Evolutionary conservation across 2,113 vertebrate species (phyloP).

Genomic region (Raphicerus campestris): DNA sequence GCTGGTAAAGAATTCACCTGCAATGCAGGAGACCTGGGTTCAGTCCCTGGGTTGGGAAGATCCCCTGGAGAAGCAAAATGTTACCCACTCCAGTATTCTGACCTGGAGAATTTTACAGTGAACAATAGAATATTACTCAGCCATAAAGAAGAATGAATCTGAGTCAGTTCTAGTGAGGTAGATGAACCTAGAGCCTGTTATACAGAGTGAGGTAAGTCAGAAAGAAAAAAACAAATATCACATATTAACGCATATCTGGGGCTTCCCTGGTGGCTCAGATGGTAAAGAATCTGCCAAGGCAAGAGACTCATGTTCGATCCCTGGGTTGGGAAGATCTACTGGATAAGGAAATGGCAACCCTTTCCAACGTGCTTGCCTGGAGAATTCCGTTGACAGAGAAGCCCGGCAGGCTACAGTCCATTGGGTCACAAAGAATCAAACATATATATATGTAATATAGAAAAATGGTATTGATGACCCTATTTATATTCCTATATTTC

Average conservation of each 20-base stretch:
- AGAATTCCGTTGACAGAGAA: neutral
- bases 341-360: neutral
- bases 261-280: neutral
- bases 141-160: neutral
- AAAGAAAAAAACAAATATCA: neutral
- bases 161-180: neutral
- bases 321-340: neutral
- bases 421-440: neutral
- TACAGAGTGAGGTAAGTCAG: neutral
- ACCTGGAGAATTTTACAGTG: neutral
- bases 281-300: neutral
- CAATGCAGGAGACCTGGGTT: neutral
- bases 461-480: neutral
- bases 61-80: neutral
- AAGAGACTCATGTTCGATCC: neutral
- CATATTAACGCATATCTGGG: accelerated
- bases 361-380: neutral
- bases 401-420: neutral
- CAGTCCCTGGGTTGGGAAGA: neutral
- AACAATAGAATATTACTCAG: neutral
- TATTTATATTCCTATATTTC: neutral
- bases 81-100: neutral
- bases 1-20: neutral
- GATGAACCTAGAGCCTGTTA: neutral
- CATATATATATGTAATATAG: neutral